phyloP scores from a whole-genome alignment of 2,797 vertebrate genomes.

The Crocodylus rhombifer region DNA sequence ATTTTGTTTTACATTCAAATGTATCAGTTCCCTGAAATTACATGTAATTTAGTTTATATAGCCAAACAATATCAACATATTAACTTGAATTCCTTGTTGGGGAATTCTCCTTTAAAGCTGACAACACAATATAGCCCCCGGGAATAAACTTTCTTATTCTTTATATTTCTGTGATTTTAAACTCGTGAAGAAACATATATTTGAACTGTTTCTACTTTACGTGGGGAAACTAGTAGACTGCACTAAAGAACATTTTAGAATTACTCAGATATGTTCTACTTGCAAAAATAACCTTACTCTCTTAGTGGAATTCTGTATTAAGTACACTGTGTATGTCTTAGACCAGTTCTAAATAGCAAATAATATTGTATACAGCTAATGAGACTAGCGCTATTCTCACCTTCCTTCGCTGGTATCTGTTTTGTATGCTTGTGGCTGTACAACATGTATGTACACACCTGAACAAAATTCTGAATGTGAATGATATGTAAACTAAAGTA shows the following conservation, averaged over 20 bases:
- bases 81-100: conserved; percentile 62
- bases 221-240: not conserved
- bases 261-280: not conserved
- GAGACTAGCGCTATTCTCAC: not conserved
- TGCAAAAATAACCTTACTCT: not conserved
- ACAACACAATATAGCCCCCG: conserved; percentile 50
- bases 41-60: conserved; percentile 52
- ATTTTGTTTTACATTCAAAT: conserved; percentile 30
- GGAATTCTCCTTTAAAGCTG: conserved; percentile 65
- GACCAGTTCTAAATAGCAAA: not conserved
- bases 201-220: not conserved
- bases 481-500: not conserved
- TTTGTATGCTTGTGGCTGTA: not conserved
- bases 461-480: not conserved
- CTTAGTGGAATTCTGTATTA: not conserved
- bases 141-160: conserved; percentile 65
- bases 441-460: not conserved
- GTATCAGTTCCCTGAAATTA: conserved; percentile 49
- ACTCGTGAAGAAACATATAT: not conserved
- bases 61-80: conserved; percentile 48
- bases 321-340: not conserved
- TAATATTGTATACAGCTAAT: not conserved
- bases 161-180: conserved; percentile 45
- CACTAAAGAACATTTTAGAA: not conserved
- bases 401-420: not conserved